phyloP scores from a whole-genome alignment of 2,888 invertebrate species.

The Cephus runcator region DNA sequence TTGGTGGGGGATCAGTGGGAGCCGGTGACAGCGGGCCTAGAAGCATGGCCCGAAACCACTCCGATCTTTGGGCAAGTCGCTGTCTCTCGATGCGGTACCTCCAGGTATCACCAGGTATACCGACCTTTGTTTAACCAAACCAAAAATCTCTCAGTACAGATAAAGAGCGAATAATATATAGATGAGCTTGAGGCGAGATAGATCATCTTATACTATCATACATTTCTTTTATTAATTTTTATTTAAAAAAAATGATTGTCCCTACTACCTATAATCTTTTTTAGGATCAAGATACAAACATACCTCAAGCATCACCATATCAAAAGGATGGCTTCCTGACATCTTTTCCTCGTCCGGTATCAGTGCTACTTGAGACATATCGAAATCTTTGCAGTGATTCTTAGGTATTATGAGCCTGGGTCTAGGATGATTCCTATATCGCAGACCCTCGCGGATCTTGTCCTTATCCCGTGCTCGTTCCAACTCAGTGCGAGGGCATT shows the following conservation, averaged over 20 bases:
- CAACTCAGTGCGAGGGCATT: slow-evolving; percentile 33
- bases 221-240: background rate
- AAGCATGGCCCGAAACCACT: slow-evolving; percentile 73
- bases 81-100: slow-evolving; percentile 76
- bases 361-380: slow-evolving; percentile 47
- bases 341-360: slow-evolving; percentile 27
- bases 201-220: background rate
- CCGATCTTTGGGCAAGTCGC: slow-evolving; percentile 72
- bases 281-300: background rate
- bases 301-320: slow-evolving; percentile 53
- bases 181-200: background rate
- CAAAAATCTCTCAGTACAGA: background rate
- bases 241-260: background rate
- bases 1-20: slow-evolving; percentile 62
- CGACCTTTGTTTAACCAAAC: slow-evolving; percentile 65
- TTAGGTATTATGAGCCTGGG: slow-evolving; percentile 15
- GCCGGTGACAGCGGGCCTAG: slow-evolving; percentile 63
- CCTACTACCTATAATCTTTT: background rate
- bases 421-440: slow-evolving; percentile 32
- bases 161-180: background rate
- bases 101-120: slow-evolving; percentile 74
- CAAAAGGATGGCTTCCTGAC: slow-evolving; percentile 25
- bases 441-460: slow-evolving; percentile 31
- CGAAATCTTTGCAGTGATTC: background rate
- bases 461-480: slow-evolving; percentile 25